These are phyloP conservation scores for Caenorhabditis imperialis DNA, from an alignment of 2,888 invertebrate species.

Conservation along the genomic window DNA sequence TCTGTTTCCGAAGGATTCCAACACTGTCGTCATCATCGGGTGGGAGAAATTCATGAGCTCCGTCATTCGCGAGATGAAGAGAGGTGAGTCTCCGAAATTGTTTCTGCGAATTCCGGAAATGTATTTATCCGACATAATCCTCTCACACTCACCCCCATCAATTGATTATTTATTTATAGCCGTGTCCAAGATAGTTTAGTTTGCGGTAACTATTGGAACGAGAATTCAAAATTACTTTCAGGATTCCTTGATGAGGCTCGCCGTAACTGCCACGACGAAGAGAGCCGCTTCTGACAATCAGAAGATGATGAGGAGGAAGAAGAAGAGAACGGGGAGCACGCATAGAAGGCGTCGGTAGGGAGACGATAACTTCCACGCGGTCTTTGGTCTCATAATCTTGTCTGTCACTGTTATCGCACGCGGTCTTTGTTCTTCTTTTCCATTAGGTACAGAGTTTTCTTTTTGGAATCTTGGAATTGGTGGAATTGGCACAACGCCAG, in stretches of 20 bases:
- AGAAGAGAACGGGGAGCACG: no score
- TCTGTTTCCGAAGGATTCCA: constrained; percentile 32
- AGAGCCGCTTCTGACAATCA: constrained; percentile 41
- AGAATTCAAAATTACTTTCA: constrained; percentile 11
- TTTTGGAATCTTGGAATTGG: no score
- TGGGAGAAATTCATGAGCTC: constrained; percentile 64
- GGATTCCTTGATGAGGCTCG: constrained; percentile 64
- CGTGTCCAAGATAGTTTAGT: background rate
- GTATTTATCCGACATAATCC: background rate
- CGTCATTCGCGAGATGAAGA: constrained; percentile 61
- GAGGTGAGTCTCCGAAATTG: constrained; percentile 30
- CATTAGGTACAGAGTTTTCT: background rate
- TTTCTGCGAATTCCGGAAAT: background rate
- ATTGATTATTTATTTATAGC: background rate
- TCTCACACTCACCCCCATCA: background rate
- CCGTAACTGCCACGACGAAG: constrained; percentile 59
- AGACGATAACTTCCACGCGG: background rate
- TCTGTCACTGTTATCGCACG: background rate
- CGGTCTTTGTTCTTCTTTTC: background rate
- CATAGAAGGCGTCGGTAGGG: no score
- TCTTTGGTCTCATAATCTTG: background rate
- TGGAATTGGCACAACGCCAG: no score
- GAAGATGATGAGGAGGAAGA: constrained; percentile 18
- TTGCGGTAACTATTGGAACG: background rate
- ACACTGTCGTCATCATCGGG: constrained; percentile 37